Base-by-base conservation (phyloP, 2,113 vertebrate species). In the Cichladusa arquata region DNA sequence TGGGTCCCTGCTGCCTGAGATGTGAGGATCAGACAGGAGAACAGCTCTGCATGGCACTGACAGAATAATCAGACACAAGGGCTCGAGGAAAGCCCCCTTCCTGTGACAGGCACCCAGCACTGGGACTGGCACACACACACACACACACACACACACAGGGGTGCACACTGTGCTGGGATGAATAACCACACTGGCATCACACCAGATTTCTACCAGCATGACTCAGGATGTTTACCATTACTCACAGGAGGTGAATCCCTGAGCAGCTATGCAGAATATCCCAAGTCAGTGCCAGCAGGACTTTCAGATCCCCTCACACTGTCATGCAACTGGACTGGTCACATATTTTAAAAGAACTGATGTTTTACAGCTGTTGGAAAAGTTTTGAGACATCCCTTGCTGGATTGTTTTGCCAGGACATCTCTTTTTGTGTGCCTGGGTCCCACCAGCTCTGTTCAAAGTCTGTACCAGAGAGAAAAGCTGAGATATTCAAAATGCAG, bases 191-290 rank as follows among this genome's bases (percentile, higher is more conserved):
- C 28, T 34, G 72, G 86, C 77, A 84, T 31, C 53, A 64, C 83
- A 53, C 48, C 4, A 4, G 5, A 67, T 60, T 79, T 86, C 90
- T 70, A 65, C 57, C 77, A 86, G 80, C 44, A 13, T 42, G 47
- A 72, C 67, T 94, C 2, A 7, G 92, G 92, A 79, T 95, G 79
- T 86, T 96, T 72, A 81, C 45, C 33, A 12, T 97, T 95, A 96
- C 92, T 95, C 95, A 97, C 76, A 96, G 92, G 94, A 97, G 95
- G 94, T 96, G 95, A 96, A 94, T 96, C 94, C 72, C 58, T 70
- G 48, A 93, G 71, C 69, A 96, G 86, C 58, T 96, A 96, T 92
- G 94, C 88, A 92, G 86, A 96, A 69, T 24, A 96, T 72, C 90
- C 76, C 56, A 33, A 74, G 10, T 38, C 40, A 84, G 64, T 31